Evolutionary conservation across 2,888 invertebrate genomes (phyloP), one percentile per base, ranked within the genome.

Genomic region (Melinaea marsaeus): DNA sequence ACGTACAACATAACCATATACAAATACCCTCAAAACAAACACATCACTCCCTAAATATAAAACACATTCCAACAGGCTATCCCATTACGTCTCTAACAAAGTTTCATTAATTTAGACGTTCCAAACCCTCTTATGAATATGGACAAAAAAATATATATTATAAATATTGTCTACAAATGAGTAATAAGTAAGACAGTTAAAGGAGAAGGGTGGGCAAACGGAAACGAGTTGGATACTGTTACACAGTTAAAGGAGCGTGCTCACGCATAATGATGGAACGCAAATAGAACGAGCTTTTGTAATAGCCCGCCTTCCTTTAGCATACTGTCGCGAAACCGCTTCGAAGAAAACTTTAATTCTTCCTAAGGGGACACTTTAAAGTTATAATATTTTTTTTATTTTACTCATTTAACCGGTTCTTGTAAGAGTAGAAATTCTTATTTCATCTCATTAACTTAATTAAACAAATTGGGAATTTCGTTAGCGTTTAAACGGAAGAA

Each of bases 201-300:
- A 68, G 78, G 74, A 79, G 77, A 71, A 77, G 83, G 79, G 81
- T 75, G 79, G 76, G 78, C 79, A 73, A 85, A 79, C 88, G 89
- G 89, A 88, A 88, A 86, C 81, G 86, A 77, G 76, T 78, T 73
- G 80, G 83, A 81, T 87, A 86, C 86, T 83, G 87, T 85, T 86
- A 85, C 85, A 86, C 84, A 86, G 86, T 85, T 80, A 82, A 75
- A 85, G 83, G 81, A 83, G 88, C 87, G 88, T 88, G 89, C 78
- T 75, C 77, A 74, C 76, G 89, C 89, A 90, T 90, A 90, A 89
- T 87, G 84, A 88, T 88, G 77, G 80, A 78, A 81, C 83, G 77
- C 80, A 85, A 86, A 88, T 87, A 88, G 86, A 85, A 79, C 75
- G 76, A 74, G 81, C 84, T 80, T 83, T 79, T 79, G 80, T 81